phyloP scores from a whole-genome alignment of 2,797 vertebrate genomes.

The Chaenodraco wilsoni region DNA sequence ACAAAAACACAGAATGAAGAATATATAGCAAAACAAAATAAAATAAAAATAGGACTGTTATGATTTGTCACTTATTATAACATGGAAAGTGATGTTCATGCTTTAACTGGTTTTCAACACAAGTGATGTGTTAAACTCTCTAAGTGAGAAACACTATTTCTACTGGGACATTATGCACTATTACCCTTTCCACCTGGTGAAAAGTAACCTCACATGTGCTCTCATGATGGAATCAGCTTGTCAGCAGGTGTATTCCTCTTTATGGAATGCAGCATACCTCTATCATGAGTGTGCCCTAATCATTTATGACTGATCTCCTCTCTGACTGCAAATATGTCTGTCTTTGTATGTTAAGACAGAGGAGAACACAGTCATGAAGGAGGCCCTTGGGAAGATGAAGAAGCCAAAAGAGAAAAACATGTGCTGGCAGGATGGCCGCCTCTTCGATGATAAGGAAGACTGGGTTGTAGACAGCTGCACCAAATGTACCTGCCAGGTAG shows the following conservation, averaged over 20 bases:
- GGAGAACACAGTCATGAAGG: constrained; percentile 94
- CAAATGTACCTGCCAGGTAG: constrained; percentile 95
- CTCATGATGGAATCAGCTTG: constrained; percentile 28
- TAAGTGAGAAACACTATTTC: background rate
- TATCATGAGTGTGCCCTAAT: constrained; percentile 25
- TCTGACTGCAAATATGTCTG: constrained; percentile 47
- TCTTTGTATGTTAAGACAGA: constrained; percentile 85
- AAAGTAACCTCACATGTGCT: constrained; percentile 13
- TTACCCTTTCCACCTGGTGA: constrained; percentile 12
- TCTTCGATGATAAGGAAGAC: constrained; percentile 94
- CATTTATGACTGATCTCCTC: constrained; percentile 45
- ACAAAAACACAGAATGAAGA: no score
- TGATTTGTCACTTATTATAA: background rate
- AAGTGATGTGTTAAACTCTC: background rate
- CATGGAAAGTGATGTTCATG: background rate
- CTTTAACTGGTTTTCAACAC: background rate
- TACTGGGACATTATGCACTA: background rate
- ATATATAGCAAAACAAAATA: no score
- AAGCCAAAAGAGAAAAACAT: constrained; percentile 90
- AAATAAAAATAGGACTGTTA: no score
- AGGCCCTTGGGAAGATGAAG: constrained; percentile 90
- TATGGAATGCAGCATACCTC: constrained; percentile 14
- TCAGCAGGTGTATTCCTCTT: constrained; percentile 36
- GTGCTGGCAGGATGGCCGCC: constrained; percentile 97
- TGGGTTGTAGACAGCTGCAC: constrained; percentile 99